Evolutionary conservation across 2,113 vertebrate species (phyloP), one percentile per base, ranked within the genome.

Genomic region (Leptodactylus fuscus): DNA sequence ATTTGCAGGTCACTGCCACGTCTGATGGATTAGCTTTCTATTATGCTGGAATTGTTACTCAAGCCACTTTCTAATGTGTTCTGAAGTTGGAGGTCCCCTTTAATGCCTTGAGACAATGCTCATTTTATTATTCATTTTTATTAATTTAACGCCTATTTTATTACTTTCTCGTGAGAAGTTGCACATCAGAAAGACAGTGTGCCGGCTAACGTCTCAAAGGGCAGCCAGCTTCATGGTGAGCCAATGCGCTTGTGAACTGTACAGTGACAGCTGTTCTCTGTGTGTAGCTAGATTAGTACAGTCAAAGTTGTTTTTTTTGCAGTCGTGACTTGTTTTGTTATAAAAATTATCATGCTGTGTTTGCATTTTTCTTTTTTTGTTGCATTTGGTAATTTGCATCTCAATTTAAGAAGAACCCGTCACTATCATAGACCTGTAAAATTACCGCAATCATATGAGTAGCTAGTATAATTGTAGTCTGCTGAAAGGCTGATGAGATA

Each of bases 151-250:
- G 12, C 4, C 10, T 41, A 58, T 60, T 60, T 79, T 58, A 13
- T 58, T 60, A 32, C 62, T 46, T 53, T 85, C 75, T 10, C 62
- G 27, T 55, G 58, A 38, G 74, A 85, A 85, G 83, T 67, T 85
- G 34, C 83, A 85, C 75, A 79, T 85, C 83, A 85, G 83, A 78
- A 85, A 85, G 67, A 85, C 83, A 41, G 83, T 85, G 83, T 85
- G 83, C 46, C 83, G 83, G 48, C 75, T 85, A 8, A 70, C 75
- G 49, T 76, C 83, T 55, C 75, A 79, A 27, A 70, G 22, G 75
- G 83, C 83, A 70, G 83, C 74, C 74, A 79, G 18, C 58, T 85
- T 70, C 76, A 85, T 85, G 83, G 83, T 85, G 83, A 85, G 83
- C 62, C 44, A 10, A 20, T n/a, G 55, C 70, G 20, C 24, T 44